phyloP scores from a whole-genome alignment of 2,888 invertebrate species.

The Xylota segnis region DNA sequence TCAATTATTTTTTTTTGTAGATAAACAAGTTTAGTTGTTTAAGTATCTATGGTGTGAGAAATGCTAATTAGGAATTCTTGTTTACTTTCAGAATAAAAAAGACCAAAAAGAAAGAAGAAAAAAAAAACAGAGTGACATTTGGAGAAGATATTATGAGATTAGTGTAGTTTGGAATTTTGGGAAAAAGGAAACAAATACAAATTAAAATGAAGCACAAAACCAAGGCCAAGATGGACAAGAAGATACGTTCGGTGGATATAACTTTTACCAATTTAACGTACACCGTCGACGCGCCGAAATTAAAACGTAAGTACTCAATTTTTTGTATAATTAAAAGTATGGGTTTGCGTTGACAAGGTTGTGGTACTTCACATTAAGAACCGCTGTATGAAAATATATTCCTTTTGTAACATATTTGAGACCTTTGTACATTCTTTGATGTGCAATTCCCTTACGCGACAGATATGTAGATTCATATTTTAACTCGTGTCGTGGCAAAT shows the following conservation, averaged over 20 bases:
- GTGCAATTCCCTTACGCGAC: no score
- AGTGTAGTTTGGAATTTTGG: not conserved
- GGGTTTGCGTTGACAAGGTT: no score
- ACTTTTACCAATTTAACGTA: slow-evolving; percentile 62
- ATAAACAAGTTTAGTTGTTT: slow-evolving; percentile 8
- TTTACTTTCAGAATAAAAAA: slow-evolving; percentile 57
- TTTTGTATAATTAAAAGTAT: not conserved
- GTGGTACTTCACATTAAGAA: no score
- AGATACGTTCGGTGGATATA: slow-evolving; percentile 73
- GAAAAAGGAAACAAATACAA: not conserved
- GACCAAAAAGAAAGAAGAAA: not conserved
- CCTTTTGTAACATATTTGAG: no score
- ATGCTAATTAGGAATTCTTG: slow-evolving; percentile 13
- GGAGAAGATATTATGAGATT: slow-evolving; percentile 39
- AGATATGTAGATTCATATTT: no score
- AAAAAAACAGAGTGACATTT: slow-evolving; percentile 4
- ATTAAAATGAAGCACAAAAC: slow-evolving; percentile 8
- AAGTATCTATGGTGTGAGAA: not conserved
- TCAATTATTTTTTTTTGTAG: not conserved
- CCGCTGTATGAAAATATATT: no score
- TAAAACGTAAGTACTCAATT: slow-evolving; percentile 47
- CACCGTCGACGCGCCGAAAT: slow-evolving; percentile 48
- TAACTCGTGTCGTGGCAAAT: no score
- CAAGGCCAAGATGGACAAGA: slow-evolving; percentile 58
- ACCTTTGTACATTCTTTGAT: no score